A percentile compares a stretch with the other conserved stretches of the same genome.
These are phyloP conservation scores for Dendronephthya gigantea DNA, from an alignment of 64 coral and sea anemone genomes.

Conservation along the genomic window DNA sequence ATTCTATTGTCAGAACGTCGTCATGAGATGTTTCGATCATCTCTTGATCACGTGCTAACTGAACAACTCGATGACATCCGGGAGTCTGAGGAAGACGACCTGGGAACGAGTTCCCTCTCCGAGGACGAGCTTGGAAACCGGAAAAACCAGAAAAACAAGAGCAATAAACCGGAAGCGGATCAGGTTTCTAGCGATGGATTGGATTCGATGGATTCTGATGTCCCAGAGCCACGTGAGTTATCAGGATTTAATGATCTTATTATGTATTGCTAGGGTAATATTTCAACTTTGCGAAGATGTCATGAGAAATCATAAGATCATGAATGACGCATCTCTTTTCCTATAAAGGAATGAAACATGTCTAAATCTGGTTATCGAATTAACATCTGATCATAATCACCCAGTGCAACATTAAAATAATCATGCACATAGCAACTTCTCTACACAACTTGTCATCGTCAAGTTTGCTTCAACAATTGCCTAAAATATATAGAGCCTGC, in stretches of 20 bases:
- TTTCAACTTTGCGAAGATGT: background rate
- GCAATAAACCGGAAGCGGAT: background rate
- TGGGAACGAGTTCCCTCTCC: background rate
- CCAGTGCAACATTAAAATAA: too few species aligned
- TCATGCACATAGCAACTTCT: too few species aligned
- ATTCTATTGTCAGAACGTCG: conserved; percentile 44
- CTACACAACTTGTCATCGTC: too few species aligned
- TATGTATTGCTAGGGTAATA: background rate
- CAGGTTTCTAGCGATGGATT: background rate
- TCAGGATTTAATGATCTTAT: background rate
- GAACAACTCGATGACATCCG: conserved; percentile 58
- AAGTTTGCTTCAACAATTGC: too few species aligned
- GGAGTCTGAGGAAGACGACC: conserved; percentile 61
- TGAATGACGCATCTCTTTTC: too few species aligned
- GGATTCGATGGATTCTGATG: conserved; percentile 4
- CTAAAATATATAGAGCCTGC: too few species aligned
- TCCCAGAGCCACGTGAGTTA: background rate
- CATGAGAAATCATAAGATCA: background rate
- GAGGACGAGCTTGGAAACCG: conserved; percentile 23
- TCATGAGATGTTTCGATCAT: conserved; percentile 68
- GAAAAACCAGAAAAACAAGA: conserved; percentile 27
- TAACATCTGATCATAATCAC: too few species aligned
- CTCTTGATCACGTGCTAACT: conserved; percentile 71
- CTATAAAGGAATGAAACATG: too few species aligned
- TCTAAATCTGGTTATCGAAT: too few species aligned